These are phyloP conservation scores for Trididemnum miniatum DNA, from an alignment of 23 tunicate genomes.

Conservation along the genomic window DNA sequence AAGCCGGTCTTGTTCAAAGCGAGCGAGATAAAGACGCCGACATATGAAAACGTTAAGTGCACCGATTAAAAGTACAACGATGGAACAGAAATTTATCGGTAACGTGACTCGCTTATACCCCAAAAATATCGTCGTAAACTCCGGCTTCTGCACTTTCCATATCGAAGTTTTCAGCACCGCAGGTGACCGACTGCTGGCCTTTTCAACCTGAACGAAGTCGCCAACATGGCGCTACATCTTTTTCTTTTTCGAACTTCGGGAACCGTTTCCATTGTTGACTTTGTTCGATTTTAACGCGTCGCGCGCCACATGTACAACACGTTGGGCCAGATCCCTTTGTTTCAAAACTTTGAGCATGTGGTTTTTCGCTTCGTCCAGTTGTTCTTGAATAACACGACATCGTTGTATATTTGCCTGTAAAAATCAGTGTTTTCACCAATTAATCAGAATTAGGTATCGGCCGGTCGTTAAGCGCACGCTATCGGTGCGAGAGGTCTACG, in stretches of 20 bases:
- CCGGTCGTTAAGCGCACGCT: neutral
- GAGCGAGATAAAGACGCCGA: no score
- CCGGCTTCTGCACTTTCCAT: no score
- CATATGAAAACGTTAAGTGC: no score
- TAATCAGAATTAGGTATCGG: neutral
- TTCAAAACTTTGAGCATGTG: constrained; percentile 61
- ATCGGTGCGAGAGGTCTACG: neutral
- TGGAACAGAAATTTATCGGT: no score
- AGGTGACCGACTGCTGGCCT: no score
- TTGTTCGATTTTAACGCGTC: constrained; percentile 17
- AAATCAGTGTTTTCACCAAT: neutral
- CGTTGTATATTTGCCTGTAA: constrained; percentile 88
- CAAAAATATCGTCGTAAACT: no score
- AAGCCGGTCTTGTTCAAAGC: no score
- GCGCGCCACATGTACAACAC: constrained; percentile 48
- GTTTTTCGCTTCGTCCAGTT: constrained; percentile 60
- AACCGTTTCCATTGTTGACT: neutral
- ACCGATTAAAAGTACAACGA: no score
- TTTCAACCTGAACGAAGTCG: no score
- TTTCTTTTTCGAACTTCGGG: constrained; percentile 50
- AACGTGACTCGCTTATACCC: no score
- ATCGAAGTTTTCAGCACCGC: no score
- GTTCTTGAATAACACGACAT: constrained; percentile 74
- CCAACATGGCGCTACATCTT: constrained; percentile 43
- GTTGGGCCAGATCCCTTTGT: constrained; percentile 49